Percentiles rank a stretch among this genome's conserved stretches.
These are phyloP conservation scores for Pogonocichla stellata DNA, from an alignment of 2,113 vertebrate genomes.

Conservation along the genomic window DNA sequence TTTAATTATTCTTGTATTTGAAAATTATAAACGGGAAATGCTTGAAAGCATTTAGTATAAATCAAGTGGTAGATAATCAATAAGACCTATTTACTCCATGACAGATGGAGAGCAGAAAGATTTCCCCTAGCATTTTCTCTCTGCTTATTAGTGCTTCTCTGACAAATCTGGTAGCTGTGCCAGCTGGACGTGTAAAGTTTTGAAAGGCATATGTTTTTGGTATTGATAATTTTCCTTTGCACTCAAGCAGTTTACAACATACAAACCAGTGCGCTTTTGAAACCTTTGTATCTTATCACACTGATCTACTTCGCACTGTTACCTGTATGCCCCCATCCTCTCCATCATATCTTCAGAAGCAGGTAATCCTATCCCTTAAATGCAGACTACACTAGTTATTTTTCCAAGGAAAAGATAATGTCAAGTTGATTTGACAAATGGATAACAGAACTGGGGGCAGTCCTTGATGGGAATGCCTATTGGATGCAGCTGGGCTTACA, in stretches of 20 bases:
- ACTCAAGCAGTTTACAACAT: neutral
- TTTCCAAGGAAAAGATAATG: neutral
- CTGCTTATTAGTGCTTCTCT: neutral
- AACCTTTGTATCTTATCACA: neutral
- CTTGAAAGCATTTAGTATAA: neutral
- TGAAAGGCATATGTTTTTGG: neutral
- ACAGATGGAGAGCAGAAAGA: neutral
- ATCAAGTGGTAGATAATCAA: neutral
- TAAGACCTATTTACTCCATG: neutral
- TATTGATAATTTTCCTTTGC: neutral
- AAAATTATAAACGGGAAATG: neutral
- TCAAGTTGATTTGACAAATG: neutral
- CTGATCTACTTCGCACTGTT: neutral
- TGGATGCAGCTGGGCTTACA: neutral
- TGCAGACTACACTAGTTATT: neutral
- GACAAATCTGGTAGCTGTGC: neutral
- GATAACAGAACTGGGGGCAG: neutral
- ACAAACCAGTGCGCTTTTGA: neutral
- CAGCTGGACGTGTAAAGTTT: neutral
- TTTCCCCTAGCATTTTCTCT: neutral
- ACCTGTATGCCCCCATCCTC: neutral
- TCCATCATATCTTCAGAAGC: neutral
- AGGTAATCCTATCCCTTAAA: neutral
- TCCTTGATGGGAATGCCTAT: neutral
- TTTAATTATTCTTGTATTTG: neutral